These are phyloP conservation scores for Dromius quadrimaculatus DNA, from an alignment of 2,888 invertebrate genomes.

Conservation along the genomic window DNA sequence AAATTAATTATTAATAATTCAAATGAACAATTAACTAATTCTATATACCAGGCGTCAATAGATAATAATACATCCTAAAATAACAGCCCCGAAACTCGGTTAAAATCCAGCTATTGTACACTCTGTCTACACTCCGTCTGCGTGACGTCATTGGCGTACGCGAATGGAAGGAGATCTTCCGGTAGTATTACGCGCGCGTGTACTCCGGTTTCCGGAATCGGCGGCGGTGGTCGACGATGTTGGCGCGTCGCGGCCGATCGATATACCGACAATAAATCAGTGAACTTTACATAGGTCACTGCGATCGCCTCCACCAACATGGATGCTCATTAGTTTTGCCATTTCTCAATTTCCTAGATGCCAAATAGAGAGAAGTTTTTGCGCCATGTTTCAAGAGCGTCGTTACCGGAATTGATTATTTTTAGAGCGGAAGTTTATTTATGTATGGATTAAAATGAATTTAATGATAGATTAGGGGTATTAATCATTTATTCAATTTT, in stretches of 20 bases:
- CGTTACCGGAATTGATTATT: constrained; percentile 7
- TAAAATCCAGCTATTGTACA: no score
- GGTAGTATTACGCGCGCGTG: constrained; percentile 16
- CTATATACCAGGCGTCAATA: no score
- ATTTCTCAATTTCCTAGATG: constrained; percentile 31
- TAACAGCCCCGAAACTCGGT: no score
- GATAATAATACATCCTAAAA: no score
- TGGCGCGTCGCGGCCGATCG: constrained; percentile 1
- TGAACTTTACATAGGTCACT: constrained; percentile 44
- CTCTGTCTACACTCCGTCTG: neutral
- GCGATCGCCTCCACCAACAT: constrained; percentile 15
- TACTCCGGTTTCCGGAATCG: constrained; percentile 5
- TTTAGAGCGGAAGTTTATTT: no score
- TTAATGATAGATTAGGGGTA: no score
- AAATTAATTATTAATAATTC: no score
- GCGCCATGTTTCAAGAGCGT: constrained; percentile 8
- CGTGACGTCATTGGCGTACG: neutral
- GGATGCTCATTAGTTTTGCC: constrained; percentile 34
- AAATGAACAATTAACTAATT: no score
- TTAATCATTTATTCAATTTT: no score
- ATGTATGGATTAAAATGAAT: no score
- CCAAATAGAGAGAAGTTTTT: neutral
- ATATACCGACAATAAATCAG: constrained; percentile 35
- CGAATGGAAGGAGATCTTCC: neutral
- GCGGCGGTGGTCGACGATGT: neutral